These are phyloP conservation scores for Echeneis naucrates DNA, from an alignment of 2,797 vertebrate species.

Conservation along the genomic window DNA sequence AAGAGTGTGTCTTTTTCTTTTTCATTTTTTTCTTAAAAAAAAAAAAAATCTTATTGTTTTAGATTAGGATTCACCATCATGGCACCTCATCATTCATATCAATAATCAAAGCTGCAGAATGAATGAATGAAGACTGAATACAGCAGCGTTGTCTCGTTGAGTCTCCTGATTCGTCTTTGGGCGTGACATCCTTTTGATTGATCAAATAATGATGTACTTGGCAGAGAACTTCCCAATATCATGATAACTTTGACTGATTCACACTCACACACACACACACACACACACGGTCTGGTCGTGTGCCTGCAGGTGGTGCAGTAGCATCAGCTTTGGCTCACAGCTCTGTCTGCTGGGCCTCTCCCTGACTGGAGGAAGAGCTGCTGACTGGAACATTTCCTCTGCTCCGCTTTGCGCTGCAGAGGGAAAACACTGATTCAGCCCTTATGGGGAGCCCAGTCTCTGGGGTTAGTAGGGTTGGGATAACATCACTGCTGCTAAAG, in stretches of 20 bases:
- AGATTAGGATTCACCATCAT: neutral
- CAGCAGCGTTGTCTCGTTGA: neutral
- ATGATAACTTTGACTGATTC: slow-evolving; percentile 26
- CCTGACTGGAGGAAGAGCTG: slow-evolving; percentile 74
- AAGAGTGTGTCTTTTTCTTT: neutral
- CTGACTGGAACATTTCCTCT: slow-evolving; percentile 80
- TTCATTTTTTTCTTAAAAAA: too few relatives aligned
- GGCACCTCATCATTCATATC: neutral
- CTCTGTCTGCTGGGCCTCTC: slow-evolving; percentile 65
- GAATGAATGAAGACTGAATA: too few relatives aligned
- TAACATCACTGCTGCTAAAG: slow-evolving; percentile 45
- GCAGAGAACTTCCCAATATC: slow-evolving; percentile 25
- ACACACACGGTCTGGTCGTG: slow-evolving; percentile 46
- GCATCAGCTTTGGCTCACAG: slow-evolving; percentile 79
- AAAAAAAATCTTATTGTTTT: neutral
- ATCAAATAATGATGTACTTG: neutral
- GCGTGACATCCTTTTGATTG: neutral
- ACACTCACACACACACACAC: slow-evolving; percentile 23
- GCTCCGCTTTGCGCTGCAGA: slow-evolving; percentile 53
- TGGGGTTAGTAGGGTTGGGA: slow-evolving; percentile 65
- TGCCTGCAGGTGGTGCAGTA: slow-evolving; percentile 88
- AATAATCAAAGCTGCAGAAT: neutral
- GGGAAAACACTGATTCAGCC: slow-evolving; percentile 85
- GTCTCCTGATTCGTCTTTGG: neutral
- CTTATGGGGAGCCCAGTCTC: slow-evolving; percentile 72